Evolutionary conservation across 2,888 invertebrate genomes (phyloP).

Genomic region (Netelia melanura): DNA sequence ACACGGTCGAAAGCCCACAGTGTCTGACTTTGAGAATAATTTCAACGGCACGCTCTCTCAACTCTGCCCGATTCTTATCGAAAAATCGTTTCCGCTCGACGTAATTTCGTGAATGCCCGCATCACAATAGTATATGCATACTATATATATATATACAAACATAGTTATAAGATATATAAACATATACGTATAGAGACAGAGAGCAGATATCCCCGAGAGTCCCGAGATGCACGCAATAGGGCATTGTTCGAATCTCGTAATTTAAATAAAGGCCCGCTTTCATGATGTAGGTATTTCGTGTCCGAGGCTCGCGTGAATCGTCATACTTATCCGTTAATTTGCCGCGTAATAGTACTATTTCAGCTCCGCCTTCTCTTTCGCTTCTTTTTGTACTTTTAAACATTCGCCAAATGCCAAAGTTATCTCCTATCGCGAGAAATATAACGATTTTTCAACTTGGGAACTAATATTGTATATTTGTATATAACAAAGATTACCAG

Average conservation of each 20-base stretch:
- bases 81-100: conserved; percentile 52
- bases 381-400: neutral
- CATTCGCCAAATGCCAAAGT: no score
- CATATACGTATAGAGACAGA: neutral
- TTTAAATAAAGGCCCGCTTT: conserved; percentile 40
- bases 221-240: conserved; percentile 44
- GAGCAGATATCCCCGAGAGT: conserved; percentile 13
- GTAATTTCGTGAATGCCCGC: conserved; percentile 50
- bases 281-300: conserved; percentile 22
- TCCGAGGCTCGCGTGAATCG: conserved; percentile 28
- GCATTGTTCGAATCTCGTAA: conserved; percentile 36
- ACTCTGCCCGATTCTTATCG: conserved; percentile 46
- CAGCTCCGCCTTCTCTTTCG: neutral
- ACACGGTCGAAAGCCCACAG: neutral
- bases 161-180: neutral
- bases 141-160: no score
- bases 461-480: no score
- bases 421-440: no score
- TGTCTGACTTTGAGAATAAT: conserved; percentile 34
- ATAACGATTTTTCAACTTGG: no score
- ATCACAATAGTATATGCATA: neutral
- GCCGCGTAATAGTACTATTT: neutral
- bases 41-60: conserved; percentile 29
- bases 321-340: conserved; percentile 4
- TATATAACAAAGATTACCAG: no score